A percentile compares a stretch with the other conserved stretches of the same genome.
These are phyloP conservation scores for Zophobas morio DNA, from an alignment of 1,140 invertebrate genomes.

Conservation along the genomic window DNA sequence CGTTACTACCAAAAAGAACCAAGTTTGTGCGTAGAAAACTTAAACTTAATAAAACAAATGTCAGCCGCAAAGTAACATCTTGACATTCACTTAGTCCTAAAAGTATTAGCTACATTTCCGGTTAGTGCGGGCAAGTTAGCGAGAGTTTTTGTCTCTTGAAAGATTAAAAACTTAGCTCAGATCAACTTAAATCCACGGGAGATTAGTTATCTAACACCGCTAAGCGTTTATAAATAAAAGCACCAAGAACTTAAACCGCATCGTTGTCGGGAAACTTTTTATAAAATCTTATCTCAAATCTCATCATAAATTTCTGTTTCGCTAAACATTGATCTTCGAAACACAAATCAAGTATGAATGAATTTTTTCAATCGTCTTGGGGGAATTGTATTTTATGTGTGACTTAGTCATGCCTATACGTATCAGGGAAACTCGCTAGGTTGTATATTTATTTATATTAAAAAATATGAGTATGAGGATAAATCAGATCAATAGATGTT, in stretches of 20 bases:
- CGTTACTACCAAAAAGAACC: too few species aligned
- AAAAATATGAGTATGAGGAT: background rate
- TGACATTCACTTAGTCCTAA: conserved; percentile 28
- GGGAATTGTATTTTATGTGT: conserved; percentile 15
- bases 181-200: conserved; percentile 22
- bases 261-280: background rate
- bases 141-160: conserved; percentile 26
- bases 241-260: background rate
- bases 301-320: conserved; percentile 8
- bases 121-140: conserved; percentile 10
- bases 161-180: conserved; percentile 33
- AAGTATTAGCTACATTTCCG: conserved; percentile 35
- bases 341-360: conserved; percentile 8
- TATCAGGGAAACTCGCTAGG: background rate
- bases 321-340: background rate
- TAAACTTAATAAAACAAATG: conserved; percentile 8
- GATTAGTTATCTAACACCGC: conserved; percentile 14
- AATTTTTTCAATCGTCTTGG: conserved; percentile 17
- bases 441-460: background rate
- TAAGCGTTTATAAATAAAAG: conserved; percentile 20
- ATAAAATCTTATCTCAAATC: background rate
- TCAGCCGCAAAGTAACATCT: conserved; percentile 2
- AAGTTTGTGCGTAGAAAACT: background rate
- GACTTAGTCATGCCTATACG: background rate
- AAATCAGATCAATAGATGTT: background rate